phyloP scores from a whole-genome alignment of 2,888 invertebrate species.

The Cistogaster globosa region DNA sequence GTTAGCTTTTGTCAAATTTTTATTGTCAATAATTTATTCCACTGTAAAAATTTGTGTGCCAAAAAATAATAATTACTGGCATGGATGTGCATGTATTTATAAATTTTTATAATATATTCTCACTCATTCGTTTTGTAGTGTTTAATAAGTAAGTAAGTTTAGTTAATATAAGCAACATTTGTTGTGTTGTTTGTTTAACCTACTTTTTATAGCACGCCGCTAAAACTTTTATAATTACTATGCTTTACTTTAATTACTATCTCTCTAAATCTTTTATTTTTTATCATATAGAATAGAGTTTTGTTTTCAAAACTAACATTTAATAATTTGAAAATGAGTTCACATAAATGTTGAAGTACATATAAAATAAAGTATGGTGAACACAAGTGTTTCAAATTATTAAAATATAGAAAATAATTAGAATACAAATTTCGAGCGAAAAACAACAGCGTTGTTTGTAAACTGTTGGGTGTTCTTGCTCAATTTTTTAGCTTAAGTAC shows the following conservation, averaged over 20 bases:
- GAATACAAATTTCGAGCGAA: neutral
- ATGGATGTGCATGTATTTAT: neutral
- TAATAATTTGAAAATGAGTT: slow-evolving; percentile 38
- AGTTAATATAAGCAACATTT: slow-evolving; percentile 44
- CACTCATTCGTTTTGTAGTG: neutral
- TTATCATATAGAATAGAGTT: neutral
- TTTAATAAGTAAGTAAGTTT: slow-evolving; percentile 28
- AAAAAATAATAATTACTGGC: neutral
- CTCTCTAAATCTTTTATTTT: slow-evolving; percentile 2
- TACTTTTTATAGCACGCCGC: slow-evolving; percentile 32
- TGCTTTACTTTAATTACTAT: slow-evolving; percentile 36
- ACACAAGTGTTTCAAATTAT: slow-evolving; percentile 29
- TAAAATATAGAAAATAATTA: slow-evolving; percentile 22
- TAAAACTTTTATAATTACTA: slow-evolving; percentile 65
- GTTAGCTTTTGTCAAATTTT: too few species aligned
- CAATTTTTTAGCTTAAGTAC: neutral
- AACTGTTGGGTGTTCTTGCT: neutral
- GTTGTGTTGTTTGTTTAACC: slow-evolving; percentile 42
- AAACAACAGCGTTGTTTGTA: neutral
- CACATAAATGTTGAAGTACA: slow-evolving; percentile 32
- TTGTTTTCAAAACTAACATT: slow-evolving; percentile 26
- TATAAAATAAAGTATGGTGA: slow-evolving; percentile 8
- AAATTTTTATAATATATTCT: neutral
- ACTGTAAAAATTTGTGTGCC: neutral
- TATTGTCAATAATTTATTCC: too few species aligned